Evolutionary conservation across 2,888 invertebrate species (phyloP).

Genomic region (Caenorhabditis angaria): DNA sequence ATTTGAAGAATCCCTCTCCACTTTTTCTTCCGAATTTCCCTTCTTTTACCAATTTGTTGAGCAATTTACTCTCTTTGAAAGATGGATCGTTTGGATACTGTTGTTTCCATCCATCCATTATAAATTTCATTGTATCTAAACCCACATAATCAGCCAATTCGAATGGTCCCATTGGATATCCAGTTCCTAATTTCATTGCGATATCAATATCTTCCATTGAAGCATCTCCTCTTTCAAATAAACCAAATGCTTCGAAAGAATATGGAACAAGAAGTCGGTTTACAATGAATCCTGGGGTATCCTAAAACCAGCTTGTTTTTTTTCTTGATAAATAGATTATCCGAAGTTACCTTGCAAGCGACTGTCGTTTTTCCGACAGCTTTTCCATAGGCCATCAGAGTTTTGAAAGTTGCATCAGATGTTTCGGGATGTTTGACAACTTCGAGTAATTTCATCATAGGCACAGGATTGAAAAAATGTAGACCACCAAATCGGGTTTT

Average conservation of each 20-base stretch:
- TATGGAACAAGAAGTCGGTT: slow-evolving; percentile 87
- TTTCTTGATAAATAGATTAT: not conserved
- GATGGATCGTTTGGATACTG: slow-evolving; percentile 80
- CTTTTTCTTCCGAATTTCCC: slow-evolving; percentile 83
- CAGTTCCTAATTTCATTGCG: slow-evolving; percentile 89
- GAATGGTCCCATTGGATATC: slow-evolving; percentile 89
- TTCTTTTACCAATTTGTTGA: slow-evolving; percentile 80
- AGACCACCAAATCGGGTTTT: slow-evolving; percentile 81
- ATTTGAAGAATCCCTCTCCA: slow-evolving; percentile 80
- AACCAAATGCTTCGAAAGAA: slow-evolving; percentile 82
- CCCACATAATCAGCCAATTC: slow-evolving; percentile 86
- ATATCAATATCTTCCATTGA: slow-evolving; percentile 81
- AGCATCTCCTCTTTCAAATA: slow-evolving; percentile 76
- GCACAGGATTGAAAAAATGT: slow-evolving; percentile 91
- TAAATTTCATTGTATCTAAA: slow-evolving; percentile 80
- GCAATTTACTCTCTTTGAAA: slow-evolving; percentile 77
- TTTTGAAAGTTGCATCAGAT: slow-evolving; percentile 81
- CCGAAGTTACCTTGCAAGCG: slow-evolving; percentile 80
- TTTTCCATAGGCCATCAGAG: slow-evolving; percentile 84
- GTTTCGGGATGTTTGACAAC: slow-evolving; percentile 81
- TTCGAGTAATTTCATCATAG: slow-evolving; percentile 87
- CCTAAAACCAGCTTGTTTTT: slow-evolving; percentile 73
- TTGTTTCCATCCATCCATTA: slow-evolving; percentile 82
- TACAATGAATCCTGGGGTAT: slow-evolving; percentile 92
- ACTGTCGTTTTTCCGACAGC: slow-evolving; percentile 85